Conservation (phyloP, 2,113 vertebrate genomes). For the Sturnus vulgaris region DNA sequence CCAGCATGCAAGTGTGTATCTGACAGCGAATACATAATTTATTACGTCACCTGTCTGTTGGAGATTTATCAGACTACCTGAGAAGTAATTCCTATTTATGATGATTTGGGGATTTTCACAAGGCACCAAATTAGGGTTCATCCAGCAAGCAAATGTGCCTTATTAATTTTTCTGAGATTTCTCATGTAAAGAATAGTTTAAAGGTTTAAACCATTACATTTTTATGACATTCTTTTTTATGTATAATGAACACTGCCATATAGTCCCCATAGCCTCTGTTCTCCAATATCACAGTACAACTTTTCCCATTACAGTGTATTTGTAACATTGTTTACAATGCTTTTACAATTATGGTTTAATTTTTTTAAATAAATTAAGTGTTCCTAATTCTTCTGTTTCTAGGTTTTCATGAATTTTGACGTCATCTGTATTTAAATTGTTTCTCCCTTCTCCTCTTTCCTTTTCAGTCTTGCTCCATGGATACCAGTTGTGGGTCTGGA, state of each 20-base stretch:
- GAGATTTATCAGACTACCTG: conserved; percentile 38
- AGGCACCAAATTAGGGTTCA: conserved; percentile 12
- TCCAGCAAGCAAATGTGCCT: conserved; percentile 1
- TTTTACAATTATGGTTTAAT: neutral
- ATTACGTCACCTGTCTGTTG: conserved; percentile 51
- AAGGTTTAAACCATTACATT: neutral
- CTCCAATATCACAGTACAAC: neutral
- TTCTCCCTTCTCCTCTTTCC: neutral
- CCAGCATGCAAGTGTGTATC: conserved; percentile 42
- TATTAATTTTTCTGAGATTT: conserved; percentile 10
- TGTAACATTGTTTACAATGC: neutral
- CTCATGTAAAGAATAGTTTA: neutral
- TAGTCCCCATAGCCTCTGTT: neutral
- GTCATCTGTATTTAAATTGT: neutral
- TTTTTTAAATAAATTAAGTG: neutral
- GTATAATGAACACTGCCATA: neutral
- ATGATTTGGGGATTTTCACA: conserved; percentile 49
- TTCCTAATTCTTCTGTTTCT: neutral
- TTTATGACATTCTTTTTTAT: neutral
- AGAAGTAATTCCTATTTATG: conserved; percentile 51
- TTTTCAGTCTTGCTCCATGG: conserved; percentile 78
- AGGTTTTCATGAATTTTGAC: neutral
- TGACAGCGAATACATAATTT: conserved; percentile 51
- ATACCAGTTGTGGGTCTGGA: conserved; percentile 91
- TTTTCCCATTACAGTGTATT: neutral